Evolutionary conservation across 1,140 invertebrate species (phyloP), one percentile per base, ranked within the genome.

Genomic region (Drosophila pachea): DNA sequence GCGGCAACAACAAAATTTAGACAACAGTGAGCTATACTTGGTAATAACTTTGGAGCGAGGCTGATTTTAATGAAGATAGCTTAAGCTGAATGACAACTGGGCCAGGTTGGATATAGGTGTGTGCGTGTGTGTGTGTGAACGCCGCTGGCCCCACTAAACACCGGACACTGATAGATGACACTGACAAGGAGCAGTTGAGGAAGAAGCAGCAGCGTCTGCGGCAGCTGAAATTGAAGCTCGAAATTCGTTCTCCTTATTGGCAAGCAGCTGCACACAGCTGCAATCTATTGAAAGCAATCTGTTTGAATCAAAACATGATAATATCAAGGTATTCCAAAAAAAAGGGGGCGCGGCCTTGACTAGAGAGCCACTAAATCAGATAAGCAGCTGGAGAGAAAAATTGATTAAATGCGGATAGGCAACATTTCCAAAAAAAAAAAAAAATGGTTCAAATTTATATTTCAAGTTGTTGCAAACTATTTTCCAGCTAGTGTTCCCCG

Each of bases 101-200:
- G 61, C 47, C 67, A 65, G 67, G 67, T 65, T 38, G 35, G 35
- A 4, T 62, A 16, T 55, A 14, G 35, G 14, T 62, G 33, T 33
- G 11, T 29, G 49, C 36, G 31, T 49, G 22, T 42, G 4, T 42
- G n/a, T 56, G 11, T 36, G 67, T 69, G 61, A 53, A 58, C 12
- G 42, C 56, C 38, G 22, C 61, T 38, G 35, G 45, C 45, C 49
- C 11, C 36, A 48, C 45, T 50, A 38, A 69, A 66, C 54, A 56
- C 63, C 54, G 68, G 68, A 70, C 68, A 70, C 68, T 70, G 68
- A 70, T 70, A 70, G 68, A 70, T 70, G 68, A 59, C 62, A 66
- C 12, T 66, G 62, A 59, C 68, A 70, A 48, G 62, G 48, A 66
- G 62, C 59, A 58, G 45, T 50, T 33, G 14, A 52, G 22, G 36